Conservation (phyloP, 2,888 invertebrate genomes). For the Tipula confusa region DNA sequence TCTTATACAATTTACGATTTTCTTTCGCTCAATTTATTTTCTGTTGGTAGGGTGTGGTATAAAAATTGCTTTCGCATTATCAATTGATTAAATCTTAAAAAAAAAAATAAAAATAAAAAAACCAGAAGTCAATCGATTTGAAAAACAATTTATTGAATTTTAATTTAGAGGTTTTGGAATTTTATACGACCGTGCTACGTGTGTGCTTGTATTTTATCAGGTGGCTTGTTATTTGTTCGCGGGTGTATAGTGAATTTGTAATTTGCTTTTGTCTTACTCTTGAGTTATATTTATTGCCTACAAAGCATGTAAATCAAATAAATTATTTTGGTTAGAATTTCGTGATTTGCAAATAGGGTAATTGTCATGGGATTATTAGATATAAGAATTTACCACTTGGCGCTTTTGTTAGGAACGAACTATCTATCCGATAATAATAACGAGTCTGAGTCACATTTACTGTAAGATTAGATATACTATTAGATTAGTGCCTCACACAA, state of each 20-base stretch:
- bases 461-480: too few relatives aligned
- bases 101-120: too few relatives aligned
- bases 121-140: background rate
- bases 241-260: background rate
- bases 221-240: background rate
- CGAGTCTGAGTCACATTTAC: too few relatives aligned
- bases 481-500: too few relatives aligned
- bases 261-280: background rate
- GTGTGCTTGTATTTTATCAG: background rate
- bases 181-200: background rate
- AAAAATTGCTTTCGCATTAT: slow-evolving; percentile 20
- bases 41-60: background rate
- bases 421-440: too few relatives aligned
- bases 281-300: background rate
- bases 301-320: background rate
- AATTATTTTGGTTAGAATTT: too few relatives aligned
- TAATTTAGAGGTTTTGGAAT: background rate
- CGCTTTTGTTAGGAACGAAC: too few relatives aligned
- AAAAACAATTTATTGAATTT: background rate
- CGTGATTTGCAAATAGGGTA: too few relatives aligned
- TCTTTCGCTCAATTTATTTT: background rate
- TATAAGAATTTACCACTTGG: too few relatives aligned
- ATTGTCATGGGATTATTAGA: too few relatives aligned
- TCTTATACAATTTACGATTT: slow-evolving; percentile 9
- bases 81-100: slow-evolving; percentile 8